Evolutionary conservation across 37 sponge, comb jelly and placozoan species (phyloP).

Genomic region (Geodia barretti): DNA sequence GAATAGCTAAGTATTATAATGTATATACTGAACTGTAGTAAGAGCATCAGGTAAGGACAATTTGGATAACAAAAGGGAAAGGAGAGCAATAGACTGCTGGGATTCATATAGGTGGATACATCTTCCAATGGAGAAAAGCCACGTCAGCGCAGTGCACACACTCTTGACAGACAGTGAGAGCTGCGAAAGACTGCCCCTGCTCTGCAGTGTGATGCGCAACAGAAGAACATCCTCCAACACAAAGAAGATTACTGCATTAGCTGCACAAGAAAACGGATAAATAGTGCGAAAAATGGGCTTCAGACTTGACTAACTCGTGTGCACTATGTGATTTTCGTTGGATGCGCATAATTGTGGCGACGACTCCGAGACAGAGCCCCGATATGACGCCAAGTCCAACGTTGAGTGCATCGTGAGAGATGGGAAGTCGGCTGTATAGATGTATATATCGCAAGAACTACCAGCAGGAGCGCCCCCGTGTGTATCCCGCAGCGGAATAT

Average conservation of each 20-base stretch:
- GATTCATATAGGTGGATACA: too few relatives aligned
- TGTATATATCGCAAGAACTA: conserved; percentile 23
- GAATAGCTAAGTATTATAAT: too few relatives aligned
- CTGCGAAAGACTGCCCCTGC: not conserved
- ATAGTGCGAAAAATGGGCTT: not conserved
- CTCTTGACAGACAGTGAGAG: not conserved
- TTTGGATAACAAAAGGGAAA: too few relatives aligned
- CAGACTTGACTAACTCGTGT: conserved; percentile 35
- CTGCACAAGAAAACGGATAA: conserved; percentile 16
- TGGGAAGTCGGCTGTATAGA: conserved; percentile 31
- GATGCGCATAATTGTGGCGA: conserved; percentile 69
- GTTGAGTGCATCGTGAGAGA: conserved; percentile 18
- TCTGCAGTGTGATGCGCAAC: conserved; percentile 20
- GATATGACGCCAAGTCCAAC: conserved; percentile 45
- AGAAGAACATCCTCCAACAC: conserved; percentile 27
- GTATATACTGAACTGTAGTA: too few relatives aligned
- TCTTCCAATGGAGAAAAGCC: not conserved
- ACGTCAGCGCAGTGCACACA: not conserved
- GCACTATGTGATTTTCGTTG: conserved; percentile 55
- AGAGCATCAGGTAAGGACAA: too few relatives aligned
- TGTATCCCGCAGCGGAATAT: conserved; percentile 74
- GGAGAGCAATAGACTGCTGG: too few relatives aligned
- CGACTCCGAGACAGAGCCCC: conserved; percentile 32
- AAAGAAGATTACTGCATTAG: conserved; percentile 51
- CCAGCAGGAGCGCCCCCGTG: conserved; percentile 45